A percentile compares a stretch with the other conserved stretches of the same genome.
Conservation (phyloP, 2,113 vertebrate species). For the Lepus americanus region DNA sequence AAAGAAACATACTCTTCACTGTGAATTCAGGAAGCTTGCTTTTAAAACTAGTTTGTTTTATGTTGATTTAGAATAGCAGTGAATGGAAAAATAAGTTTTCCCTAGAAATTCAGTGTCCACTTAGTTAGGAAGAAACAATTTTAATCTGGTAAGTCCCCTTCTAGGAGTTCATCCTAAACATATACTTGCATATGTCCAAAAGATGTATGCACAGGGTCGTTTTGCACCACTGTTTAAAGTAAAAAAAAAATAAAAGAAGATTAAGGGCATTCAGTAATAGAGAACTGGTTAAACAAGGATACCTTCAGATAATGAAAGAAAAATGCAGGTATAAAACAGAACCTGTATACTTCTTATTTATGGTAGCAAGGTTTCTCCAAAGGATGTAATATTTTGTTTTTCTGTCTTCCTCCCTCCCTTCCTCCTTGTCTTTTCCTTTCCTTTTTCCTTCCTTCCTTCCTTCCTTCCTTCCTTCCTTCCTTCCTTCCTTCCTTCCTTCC, state of each 20-base stretch:
- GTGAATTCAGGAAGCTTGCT: not conserved
- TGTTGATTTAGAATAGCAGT: not conserved
- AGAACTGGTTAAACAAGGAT: not conserved
- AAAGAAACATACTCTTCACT: slow-evolving; percentile 47
- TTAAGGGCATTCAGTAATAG: not conserved
- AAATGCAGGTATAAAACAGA: not conserved
- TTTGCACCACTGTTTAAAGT: not conserved
- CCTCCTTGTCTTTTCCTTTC: not conserved
- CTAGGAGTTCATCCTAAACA: slow-evolving; percentile 42
- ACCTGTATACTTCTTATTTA: not conserved
- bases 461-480: not conserved
- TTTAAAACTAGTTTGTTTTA: slow-evolving; percentile 30
- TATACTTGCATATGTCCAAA: slow-evolving; percentile 31
- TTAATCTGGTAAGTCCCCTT: not conserved
- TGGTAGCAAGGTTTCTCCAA: not conserved
- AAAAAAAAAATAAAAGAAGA: slow-evolving; percentile 13
- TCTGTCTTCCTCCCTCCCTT: not conserved
- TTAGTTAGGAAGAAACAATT: slow-evolving; percentile 6
- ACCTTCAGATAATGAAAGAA: not conserved
- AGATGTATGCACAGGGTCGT: not conserved
- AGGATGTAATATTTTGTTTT: not conserved
- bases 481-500: too few species aligned
- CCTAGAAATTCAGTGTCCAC: not conserved
- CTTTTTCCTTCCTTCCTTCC: rapidly evolving
- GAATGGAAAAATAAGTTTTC: not conserved